Evolutionary conservation across 2,113 vertebrate genomes (phyloP).

Genomic region (Petroica traversi): DNA sequence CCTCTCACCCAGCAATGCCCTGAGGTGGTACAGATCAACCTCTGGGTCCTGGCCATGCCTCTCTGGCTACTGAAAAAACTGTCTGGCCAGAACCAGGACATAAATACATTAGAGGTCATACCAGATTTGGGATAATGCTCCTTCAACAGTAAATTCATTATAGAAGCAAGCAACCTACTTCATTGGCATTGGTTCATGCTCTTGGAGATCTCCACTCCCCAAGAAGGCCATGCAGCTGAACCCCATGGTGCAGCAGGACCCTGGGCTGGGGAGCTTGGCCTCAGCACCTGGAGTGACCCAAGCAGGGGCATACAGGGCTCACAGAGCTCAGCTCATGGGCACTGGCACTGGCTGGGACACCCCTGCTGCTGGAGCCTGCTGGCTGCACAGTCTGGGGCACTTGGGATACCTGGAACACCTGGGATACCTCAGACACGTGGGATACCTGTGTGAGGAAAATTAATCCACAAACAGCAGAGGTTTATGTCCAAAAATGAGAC

Average conservation of each 20-base stretch:
- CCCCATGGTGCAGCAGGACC: neutral
- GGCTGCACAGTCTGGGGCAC: too few species aligned
- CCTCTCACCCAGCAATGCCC: neutral
- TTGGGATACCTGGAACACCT: too few species aligned
- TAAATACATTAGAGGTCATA: neutral
- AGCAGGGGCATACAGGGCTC: accelerated
- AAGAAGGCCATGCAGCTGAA: accelerated
- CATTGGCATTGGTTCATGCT: neutral
- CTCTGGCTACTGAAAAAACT: neutral
- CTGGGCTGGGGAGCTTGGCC: too few species aligned
- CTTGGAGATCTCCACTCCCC: neutral
- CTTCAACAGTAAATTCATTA: neutral
- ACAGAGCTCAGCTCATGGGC: neutral
- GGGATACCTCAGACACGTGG: too few species aligned
- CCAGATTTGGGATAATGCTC: neutral
- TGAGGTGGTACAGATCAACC: neutral
- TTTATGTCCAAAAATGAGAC: too few species aligned
- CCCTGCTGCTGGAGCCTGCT: neutral
- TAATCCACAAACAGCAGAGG: too few species aligned
- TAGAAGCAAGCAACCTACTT: neutral
- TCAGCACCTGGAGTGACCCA: accelerated
- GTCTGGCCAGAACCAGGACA: neutral
- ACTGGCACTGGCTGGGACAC: neutral
- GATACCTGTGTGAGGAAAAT: too few species aligned
- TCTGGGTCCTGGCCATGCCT: neutral